phyloP scores from a whole-genome alignment of 1,140 invertebrate species.

The Globodera rostochiensis region DNA sequence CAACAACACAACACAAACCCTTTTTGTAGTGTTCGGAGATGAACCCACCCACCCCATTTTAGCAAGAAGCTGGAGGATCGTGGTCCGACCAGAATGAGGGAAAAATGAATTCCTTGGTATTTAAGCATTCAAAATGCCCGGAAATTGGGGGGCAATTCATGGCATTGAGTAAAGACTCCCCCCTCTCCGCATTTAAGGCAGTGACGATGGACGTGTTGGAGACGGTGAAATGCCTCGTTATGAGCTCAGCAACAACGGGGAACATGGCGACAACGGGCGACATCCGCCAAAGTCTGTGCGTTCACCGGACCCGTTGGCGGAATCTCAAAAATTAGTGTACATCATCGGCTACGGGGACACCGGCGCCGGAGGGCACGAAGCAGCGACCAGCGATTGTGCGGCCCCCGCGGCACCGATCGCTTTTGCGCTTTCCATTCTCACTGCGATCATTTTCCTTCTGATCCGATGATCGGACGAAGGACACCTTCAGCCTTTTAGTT shows the following conservation, averaged over 20 bases:
- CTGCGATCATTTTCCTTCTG: not conserved
- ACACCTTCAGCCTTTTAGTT: too few species aligned
- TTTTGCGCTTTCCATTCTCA: not conserved
- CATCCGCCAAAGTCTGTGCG: constrained; percentile 12
- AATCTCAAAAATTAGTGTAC: constrained; percentile 26
- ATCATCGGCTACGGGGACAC: constrained; percentile 26
- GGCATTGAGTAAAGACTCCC: not conserved
- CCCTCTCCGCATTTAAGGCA: not conserved
- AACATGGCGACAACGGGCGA: constrained; percentile 11
- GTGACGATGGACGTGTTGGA: not conserved
- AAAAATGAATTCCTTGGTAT: not conserved
- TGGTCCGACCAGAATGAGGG: not conserved
- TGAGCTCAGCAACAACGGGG: not conserved
- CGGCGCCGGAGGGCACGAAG: not conserved
- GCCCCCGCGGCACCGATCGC: not conserved
- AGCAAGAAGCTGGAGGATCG: not conserved
- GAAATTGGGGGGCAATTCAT: not conserved
- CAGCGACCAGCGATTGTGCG: not conserved
- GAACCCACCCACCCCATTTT: not conserved
- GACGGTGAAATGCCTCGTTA: not conserved
- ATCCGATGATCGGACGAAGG: not conserved
- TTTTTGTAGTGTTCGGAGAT: too few species aligned
- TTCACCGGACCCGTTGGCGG: constrained; percentile 23
- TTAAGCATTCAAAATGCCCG: not conserved
- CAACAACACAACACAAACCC: too few species aligned